Percentiles rank a stretch among this genome's conserved stretches.
phyloP scores from a whole-genome alignment of 2,113 vertebrate species.

The Camelus bactrianus region DNA sequence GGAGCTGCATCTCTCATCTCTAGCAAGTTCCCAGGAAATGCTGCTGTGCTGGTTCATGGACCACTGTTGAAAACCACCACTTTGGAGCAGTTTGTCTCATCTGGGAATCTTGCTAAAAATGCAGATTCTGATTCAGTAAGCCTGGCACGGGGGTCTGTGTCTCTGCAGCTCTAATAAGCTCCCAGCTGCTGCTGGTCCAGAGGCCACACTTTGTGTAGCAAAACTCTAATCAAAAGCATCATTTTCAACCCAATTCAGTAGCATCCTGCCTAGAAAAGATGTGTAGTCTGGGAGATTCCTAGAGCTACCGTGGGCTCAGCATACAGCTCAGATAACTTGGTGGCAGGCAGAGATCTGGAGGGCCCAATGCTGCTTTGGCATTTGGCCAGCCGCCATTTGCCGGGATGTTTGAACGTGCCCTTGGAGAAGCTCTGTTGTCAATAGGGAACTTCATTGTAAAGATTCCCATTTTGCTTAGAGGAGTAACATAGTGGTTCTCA shows the following conservation, averaged over 20 bases:
- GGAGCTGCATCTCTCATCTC: conserved; percentile 11
- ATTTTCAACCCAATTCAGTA: not conserved
- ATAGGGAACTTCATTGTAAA: conserved; percentile 15
- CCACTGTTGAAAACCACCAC: not conserved
- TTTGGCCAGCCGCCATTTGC: not conserved
- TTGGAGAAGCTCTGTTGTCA: conserved; percentile 21
- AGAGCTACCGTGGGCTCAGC: not conserved
- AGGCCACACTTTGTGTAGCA: not conserved
- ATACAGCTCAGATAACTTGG: not conserved
- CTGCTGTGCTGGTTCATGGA: no score
- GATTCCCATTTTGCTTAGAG: conserved; percentile 44
- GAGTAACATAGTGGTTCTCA: not conserved
- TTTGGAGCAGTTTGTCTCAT: not conserved
- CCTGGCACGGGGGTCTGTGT: not conserved
- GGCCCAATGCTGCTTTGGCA: not conserved
- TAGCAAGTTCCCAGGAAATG: not conserved
- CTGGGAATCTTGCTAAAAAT: not conserved
- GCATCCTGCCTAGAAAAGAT: not conserved
- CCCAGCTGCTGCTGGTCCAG: not conserved
- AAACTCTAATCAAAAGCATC: not conserved
- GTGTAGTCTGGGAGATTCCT: not conserved
- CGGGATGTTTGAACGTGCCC: conserved; percentile 3
- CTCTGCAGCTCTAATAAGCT: not conserved
- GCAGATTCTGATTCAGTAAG: not conserved
- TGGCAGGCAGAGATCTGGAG: not conserved